Base-by-base conservation (phyloP, 1,140 invertebrate species). In the Drosophila willistoni region DNA sequence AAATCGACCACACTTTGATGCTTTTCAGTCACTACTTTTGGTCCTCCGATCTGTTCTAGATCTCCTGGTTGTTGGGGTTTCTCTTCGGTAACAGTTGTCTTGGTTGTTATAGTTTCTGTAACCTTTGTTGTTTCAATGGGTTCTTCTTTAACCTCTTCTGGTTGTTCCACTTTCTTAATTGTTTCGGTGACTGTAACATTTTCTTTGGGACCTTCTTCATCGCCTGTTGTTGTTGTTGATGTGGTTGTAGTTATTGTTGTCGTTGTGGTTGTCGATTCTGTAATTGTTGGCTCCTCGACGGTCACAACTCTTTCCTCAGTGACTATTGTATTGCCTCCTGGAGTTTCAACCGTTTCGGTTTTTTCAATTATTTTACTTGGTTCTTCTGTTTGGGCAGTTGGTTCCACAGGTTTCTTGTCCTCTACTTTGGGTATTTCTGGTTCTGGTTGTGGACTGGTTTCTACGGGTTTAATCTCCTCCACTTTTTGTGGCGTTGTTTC, bases 1-100 rank as follows among this genome's bases (percentile, higher is more conserved):
- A 91, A 91, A 33, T 89, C 89, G 0, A 71, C 74, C 47, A 90
- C 68, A 2, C 73, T 78, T 60, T 90, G 71, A 25, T 89, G 75
- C 39, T 81, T 80, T 2, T 71, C 71, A 12, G 64, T 7, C 3
- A 9, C 13, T 1, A 22, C 22, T 41, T 60, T 36, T 0, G 47
- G 29, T 14, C 54, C 42, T 39, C 3, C 44, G 0, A 73, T 51
- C 25, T 76, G 55, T 10, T 89, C 84, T 1, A 81, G 55, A 7
- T 60, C 64, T 17, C 71, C 77, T 3, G 66, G 73, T 47, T 68
- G n/a, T 7, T 73, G 69, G 0, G 55, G 57, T 33, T 83, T 68
- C 6, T 51, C 76, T 42, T 63, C 55, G n/a, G 5, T 22, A 0
- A 47, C 22, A 19, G 57, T 65, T 47, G 64, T 61, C 25, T 29